phyloP scores from a whole-genome alignment of 2,113 vertebrate species.

The Castor canadensis region DNA sequence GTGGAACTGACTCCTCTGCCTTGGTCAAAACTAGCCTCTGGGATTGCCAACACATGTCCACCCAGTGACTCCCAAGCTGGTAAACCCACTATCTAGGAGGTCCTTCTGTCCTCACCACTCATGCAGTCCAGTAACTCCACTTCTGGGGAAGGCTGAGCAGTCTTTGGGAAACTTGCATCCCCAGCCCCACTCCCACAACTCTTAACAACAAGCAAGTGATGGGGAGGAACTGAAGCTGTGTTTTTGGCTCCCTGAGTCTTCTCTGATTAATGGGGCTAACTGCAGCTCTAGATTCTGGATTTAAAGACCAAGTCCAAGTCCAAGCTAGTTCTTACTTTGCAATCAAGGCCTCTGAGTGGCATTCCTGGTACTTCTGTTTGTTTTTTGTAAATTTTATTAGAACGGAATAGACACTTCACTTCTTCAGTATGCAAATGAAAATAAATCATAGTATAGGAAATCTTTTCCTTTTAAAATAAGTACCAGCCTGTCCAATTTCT shows the following conservation, averaged over 20 bases:
- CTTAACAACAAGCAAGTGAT: slow-evolving; percentile 5
- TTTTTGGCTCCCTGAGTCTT: slow-evolving; percentile 37
- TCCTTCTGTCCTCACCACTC: neutral
- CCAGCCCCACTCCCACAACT: neutral
- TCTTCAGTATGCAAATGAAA: slow-evolving; percentile 92
- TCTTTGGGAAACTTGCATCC: neutral
- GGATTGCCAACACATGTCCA: slow-evolving; percentile 22
- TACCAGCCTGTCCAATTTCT: slow-evolving; percentile 88
- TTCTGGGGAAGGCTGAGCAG: slow-evolving; percentile 60
- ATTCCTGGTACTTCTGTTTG: slow-evolving; percentile 82
- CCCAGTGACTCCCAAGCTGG: slow-evolving; percentile 30
- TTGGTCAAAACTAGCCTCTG: slow-evolving; percentile 53
- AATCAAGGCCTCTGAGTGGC: slow-evolving; percentile 68
- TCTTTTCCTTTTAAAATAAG: slow-evolving; percentile 91
- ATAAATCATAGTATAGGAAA: slow-evolving; percentile 90
- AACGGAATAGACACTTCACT: slow-evolving; percentile 91
- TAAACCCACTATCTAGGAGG: neutral
- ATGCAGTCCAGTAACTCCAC: neutral
- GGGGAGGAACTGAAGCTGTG: slow-evolving; percentile 46
- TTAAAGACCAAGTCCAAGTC: slow-evolving; percentile 76
- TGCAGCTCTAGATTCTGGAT: slow-evolving; percentile 64
- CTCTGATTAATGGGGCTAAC: slow-evolving; percentile 62
- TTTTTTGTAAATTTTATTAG: slow-evolving; percentile 89
- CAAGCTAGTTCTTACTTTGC: slow-evolving; percentile 55
- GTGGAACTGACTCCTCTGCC: neutral